Conservation (phyloP, 2,797 vertebrate species). For the Neosilurus mollespiculum region DNA sequence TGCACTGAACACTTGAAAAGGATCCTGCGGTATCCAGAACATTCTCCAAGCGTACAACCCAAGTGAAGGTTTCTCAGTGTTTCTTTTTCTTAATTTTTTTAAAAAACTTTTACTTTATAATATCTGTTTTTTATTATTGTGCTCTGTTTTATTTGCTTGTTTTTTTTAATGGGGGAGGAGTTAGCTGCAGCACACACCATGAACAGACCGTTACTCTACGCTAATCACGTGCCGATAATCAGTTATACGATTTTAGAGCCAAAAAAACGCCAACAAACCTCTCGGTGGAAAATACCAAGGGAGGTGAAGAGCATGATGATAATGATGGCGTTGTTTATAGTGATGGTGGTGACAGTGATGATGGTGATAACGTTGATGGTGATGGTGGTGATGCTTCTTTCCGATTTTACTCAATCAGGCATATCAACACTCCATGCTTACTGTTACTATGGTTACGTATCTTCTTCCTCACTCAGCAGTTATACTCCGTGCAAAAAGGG, state of each 20-base stretch:
- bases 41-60: conserved; percentile 27
- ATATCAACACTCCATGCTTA: neutral
- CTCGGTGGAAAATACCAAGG: too few species aligned
- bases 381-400: too few species aligned
- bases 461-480: neutral
- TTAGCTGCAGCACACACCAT: neutral
- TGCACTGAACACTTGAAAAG: conserved; percentile 57
- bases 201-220: neutral
- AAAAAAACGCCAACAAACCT: neutral
- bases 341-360: too few species aligned
- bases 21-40: conserved; percentile 34
- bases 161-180: neutral
- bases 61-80: neutral
- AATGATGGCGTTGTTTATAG: too few species aligned
- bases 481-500: neutral
- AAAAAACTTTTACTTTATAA: conserved; percentile 1
- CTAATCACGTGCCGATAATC: conserved; percentile 4
- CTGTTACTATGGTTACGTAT: neutral
- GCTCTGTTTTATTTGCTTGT: conserved; percentile 17
- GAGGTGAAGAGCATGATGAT: too few species aligned
- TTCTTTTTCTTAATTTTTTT: conserved; percentile 1
- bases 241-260: neutral
- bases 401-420: too few species aligned
- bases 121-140: conserved; percentile 15
- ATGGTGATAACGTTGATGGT: too few species aligned